Base-by-base conservation (phyloP, 2,797 vertebrate genomes). In the Pterois miles region DNA sequence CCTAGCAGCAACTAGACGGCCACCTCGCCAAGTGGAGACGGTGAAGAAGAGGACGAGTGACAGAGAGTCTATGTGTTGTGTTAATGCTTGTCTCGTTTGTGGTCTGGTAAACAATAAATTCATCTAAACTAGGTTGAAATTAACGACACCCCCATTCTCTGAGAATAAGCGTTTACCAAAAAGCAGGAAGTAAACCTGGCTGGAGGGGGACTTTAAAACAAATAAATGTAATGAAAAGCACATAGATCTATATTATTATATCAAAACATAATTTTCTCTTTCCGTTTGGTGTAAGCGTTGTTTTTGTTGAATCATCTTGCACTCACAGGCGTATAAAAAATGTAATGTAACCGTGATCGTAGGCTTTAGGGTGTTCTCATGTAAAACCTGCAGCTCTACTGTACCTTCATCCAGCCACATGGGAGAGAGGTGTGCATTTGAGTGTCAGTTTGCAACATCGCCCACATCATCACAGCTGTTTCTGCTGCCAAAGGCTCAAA, bases 401-500 rank as follows among this genome's bases (percentile, higher is more conserved):
- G 20, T 38, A 63, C 25, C 31, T 60, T 56, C 31, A 54, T 66
- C 23, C n/a, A 29, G 48, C 20, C n/a, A 8, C 59, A 40, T 6
- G n/a, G 38, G 31, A 71, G 59, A 46, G 31, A 57, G 20, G n/a
- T 69, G 48, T 36, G 14, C 54, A 27, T 73, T 50, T 56, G 31
- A 78, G 34, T 62, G 40, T 18, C 58, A 57, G 68, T 74, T 74
- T 82, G 34, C 76, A 25, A 11, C 57, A 65, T 88, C 68, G 27
- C 57, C 79, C 79, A 80, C 74, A 29, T 65, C 36, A 9, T 38
- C 10, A 29, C 78, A 57, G 65, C 54, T 70, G 68, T 46, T 16
- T 79, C 34, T 57, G 72, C 71, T 60, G 73, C 70, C 78, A 62
- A 46, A 68, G 22, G 43, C 73, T 71, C 46, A 36, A 76, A 71